phyloP scores from a whole-genome alignment of 2,797 vertebrate genomes.

The Delichon dasypus region DNA sequence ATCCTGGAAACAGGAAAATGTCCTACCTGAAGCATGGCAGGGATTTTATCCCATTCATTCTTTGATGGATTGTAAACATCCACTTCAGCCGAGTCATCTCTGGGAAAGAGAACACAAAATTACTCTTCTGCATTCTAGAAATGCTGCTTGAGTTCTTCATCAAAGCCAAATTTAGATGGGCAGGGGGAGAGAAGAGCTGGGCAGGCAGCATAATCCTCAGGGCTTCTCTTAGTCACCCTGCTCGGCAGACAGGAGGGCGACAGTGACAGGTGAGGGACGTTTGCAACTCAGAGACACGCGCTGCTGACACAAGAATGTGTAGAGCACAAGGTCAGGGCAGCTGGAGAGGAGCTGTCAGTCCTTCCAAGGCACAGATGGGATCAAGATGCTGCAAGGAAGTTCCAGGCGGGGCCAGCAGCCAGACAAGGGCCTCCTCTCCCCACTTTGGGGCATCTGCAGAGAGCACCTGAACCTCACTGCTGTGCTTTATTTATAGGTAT shows the following conservation, averaged over 20 bases:
- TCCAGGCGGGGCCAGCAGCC: background rate
- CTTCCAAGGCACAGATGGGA: background rate
- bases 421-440: background rate
- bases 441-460: background rate
- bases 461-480: background rate
- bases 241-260: background rate
- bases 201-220: background rate
- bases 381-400: background rate
- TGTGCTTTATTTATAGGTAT: background rate
- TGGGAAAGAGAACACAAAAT: constrained; percentile 50
- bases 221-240: background rate
- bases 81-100: constrained; percentile 94
- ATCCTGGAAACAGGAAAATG: rapidly evolving
- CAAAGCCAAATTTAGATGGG: background rate
- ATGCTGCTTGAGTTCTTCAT: background rate
- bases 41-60: constrained; percentile 95
- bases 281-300: rapidly evolving
- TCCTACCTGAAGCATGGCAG: constrained; percentile 92
- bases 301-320: background rate
- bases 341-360: background rate
- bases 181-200: background rate
- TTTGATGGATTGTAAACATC: constrained; percentile 91
- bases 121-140: background rate
- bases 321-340: background rate
- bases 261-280: constrained; percentile 44